phyloP scores from a whole-genome alignment of 2,797 vertebrate genomes.

The Hapalemur alaotrensis region DNA sequence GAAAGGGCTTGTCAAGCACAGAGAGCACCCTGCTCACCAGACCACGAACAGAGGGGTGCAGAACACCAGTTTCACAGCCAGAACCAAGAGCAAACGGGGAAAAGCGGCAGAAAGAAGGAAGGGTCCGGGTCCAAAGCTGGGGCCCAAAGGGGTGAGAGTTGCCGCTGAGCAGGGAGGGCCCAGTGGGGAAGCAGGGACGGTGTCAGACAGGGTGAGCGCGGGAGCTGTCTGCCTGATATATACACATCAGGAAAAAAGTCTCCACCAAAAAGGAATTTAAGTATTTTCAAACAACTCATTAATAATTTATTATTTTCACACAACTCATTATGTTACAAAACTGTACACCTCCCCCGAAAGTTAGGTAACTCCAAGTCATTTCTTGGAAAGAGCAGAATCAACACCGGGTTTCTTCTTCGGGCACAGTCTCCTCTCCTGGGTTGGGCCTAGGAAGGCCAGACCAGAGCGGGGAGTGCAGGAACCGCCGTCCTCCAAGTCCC shows the following conservation, averaged over 20 bases:
- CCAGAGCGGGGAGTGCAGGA: constrained; percentile 41
- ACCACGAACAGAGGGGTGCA: neutral
- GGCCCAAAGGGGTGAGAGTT: neutral
- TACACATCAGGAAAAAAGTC: neutral
- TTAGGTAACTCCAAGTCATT: constrained; percentile 82
- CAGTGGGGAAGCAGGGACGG: neutral
- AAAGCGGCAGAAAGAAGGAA: neutral
- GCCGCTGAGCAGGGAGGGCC: neutral
- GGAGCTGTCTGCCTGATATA: neutral
- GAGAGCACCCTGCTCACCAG: neutral
- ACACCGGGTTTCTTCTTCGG: constrained; percentile 77
- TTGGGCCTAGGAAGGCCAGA: constrained; percentile 64
- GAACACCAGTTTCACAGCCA: neutral
- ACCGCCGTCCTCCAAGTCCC: neutral
- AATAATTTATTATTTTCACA: constrained; percentile 85
- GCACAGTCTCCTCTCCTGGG: constrained; percentile 75
- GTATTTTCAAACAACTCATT: constrained; percentile 87
- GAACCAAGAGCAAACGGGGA: neutral
- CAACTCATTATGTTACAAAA: constrained; percentile 90
- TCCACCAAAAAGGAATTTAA: constrained; percentile 43
- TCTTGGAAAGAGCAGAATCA: constrained; percentile 90
- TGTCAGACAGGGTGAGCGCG: neutral
- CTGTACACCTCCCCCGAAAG: constrained; percentile 84
- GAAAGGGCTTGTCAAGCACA: neutral
- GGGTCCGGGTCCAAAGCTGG: neutral